Evolutionary conservation across 2,888 invertebrate species (phyloP), one percentile per base, ranked within the genome.

Genomic region (Noctua pronuba): DNA sequence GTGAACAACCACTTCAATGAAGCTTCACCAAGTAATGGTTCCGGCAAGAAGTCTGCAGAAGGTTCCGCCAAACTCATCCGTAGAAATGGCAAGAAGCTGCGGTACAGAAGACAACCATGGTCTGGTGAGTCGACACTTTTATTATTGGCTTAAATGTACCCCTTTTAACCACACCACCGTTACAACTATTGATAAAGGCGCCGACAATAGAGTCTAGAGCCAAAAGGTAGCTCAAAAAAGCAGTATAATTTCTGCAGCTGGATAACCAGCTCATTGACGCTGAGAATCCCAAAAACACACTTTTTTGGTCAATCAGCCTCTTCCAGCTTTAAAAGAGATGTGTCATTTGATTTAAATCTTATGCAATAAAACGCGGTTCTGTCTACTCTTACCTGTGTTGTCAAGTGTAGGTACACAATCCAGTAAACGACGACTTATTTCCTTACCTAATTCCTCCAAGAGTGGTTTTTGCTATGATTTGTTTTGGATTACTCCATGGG

Each of bases 1-100:
- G 99, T 99, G 73, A 99, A 99, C 96, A 98, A 98, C 90, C 99
- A 99, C 94, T 99, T 99, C 96, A 97, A 97, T 88, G 98, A 98
- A 91, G 95, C 95, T 44, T 97, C 97, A 66, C 94, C 96, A 7
- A 97, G 96, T 92, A 96, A 97, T 77, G 97, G 97, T 84, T 95
- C 96, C 66, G 93, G 97, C 75, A 98, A 98, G 94, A 98, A 98
- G 91, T 97, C 98, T 70, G 97, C 98, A 41, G 98, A 98, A 81
- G 98, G 98, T 88, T 95, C 96, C 13, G 97, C 97, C 70, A 99
- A 99, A 93, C 97, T 98, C 86, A 97, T 98, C 86, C 97, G 98
- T 87, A 97, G 98, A 92, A 99, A 99, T 94, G 99, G 99, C 85
- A 99, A 99, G 96, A 98, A 98, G 93, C 97, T 99, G 91, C 98